These are phyloP conservation scores for Polymixis lichenea DNA, from an alignment of 2,888 invertebrate genomes.

Conservation along the genomic window DNA sequence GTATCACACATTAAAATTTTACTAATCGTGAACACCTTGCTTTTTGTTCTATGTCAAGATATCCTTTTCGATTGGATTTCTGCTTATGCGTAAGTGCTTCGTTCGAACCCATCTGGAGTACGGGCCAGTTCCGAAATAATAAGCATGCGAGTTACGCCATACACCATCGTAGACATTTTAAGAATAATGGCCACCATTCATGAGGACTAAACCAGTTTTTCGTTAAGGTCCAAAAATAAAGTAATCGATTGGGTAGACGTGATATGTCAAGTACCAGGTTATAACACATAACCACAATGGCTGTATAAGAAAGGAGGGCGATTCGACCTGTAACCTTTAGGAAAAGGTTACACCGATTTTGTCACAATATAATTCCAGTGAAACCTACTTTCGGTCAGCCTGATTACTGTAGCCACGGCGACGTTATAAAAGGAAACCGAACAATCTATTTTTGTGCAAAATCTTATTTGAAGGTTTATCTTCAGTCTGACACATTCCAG, in stretches of 20 bases:
- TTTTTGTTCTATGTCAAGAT: no score
- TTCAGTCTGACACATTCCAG: no score
- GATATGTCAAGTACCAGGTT: background rate
- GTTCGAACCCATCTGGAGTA: background rate
- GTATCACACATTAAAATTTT: background rate
- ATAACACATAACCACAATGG: background rate
- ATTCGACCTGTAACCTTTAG: constrained; percentile 10
- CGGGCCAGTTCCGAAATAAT: background rate
- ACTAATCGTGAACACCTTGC: no score
- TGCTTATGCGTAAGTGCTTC: background rate
- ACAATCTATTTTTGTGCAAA: constrained; percentile 7
- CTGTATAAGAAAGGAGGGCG: background rate
- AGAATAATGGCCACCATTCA: background rate
- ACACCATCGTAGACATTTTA: background rate
- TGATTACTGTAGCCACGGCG: background rate
- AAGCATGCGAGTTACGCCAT: background rate
- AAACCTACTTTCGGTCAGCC: background rate
- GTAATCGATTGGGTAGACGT: constrained; percentile 7
- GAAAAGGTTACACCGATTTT: constrained; percentile 34
- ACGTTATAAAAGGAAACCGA: no score
- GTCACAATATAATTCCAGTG: background rate
- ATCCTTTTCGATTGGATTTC: background rate
- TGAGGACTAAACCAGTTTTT: background rate
- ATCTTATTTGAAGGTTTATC: background rate
- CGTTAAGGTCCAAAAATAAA: background rate